Evolutionary conservation across 2,113 vertebrate genomes (phyloP).

Genomic region (Oryctolagus cuniculus): DNA sequence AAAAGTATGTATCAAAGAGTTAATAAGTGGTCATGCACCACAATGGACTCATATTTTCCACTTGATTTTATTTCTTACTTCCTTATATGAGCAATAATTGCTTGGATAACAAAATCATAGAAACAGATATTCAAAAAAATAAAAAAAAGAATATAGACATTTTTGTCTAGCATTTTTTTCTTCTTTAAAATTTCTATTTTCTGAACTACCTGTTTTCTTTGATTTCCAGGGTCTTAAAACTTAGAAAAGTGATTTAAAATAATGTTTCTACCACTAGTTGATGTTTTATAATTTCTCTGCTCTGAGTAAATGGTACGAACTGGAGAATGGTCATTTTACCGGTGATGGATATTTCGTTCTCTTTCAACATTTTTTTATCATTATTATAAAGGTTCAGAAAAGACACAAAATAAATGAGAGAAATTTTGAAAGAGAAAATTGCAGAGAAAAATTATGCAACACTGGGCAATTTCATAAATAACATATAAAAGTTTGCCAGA

Average conservation of each 20-base stretch:
- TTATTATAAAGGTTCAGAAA: not conserved
- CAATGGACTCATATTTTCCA: not conserved
- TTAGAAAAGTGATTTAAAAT: slow-evolving; percentile 14
- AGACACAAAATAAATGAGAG: slow-evolving; percentile 1
- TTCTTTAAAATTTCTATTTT: slow-evolving; percentile 34
- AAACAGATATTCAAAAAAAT: slow-evolving; percentile 5
- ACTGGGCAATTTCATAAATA: slow-evolving; percentile 4
- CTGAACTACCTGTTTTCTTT: not conserved
- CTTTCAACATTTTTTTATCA: not conserved
- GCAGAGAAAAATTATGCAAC: not conserved
- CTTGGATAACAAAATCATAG: not conserved
- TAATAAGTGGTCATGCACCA: not conserved
- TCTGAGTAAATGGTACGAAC: not conserved
- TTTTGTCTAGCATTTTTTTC: not conserved
- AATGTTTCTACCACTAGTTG: not conserved
- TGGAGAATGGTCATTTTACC: not conserved
- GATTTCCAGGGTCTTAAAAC: slow-evolving; percentile 1
- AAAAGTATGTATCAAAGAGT: not conserved
- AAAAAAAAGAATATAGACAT: not conserved
- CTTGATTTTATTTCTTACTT: slow-evolving; percentile 15
- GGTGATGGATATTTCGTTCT: not conserved
- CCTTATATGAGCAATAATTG: not conserved
- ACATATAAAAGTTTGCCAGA: slow-evolving; percentile 8
- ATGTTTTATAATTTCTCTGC: slow-evolving; percentile 12
- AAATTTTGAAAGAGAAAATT: not conserved